Percentiles rank a stretch among this genome's conserved stretches.
Conservation (phyloP, 2,888 invertebrate genomes). For the Yponomeuta plumbellus region DNA sequence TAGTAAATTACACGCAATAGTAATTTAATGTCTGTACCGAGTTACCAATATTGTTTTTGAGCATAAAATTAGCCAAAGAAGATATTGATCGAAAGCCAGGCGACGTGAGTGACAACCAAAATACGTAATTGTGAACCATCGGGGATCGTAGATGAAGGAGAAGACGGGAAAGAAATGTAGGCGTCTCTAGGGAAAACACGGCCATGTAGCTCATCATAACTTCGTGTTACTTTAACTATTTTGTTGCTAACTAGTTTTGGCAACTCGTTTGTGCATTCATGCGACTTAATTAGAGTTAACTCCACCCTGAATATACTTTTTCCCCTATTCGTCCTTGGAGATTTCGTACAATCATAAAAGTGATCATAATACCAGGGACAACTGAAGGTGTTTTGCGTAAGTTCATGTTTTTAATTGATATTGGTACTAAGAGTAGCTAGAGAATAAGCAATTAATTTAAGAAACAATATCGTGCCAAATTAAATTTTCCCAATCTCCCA, state of each 20-base stretch:
- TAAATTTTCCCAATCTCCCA: background rate
- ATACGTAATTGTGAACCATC: no score
- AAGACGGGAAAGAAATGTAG: conserved; percentile 7
- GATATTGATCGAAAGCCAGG: no score
- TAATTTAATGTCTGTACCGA: no score
- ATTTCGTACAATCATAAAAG: background rate
- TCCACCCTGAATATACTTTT: conserved; percentile 19
- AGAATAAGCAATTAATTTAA: background rate
- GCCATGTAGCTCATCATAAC: conserved; percentile 42
- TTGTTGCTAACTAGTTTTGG: conserved; percentile 60
- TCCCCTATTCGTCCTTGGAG: background rate
- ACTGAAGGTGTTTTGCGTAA: background rate
- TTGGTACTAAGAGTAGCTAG: no score
- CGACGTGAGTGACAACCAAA: no score
- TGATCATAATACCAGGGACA: background rate
- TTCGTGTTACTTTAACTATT: conserved; percentile 50
- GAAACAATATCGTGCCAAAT: background rate
- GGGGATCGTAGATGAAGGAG: no score
- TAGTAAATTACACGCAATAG: no score
- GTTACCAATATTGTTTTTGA: no score
- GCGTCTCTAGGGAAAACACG: conserved; percentile 1
- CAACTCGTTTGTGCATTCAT: conserved; percentile 52
- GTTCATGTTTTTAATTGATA: no score
- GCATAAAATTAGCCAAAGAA: no score
- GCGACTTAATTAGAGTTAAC: conserved; percentile 55